Evolutionary conservation across 1,140 invertebrate species (phyloP), one percentile per base, ranked within the genome.

Genomic region (Drosophila azteca): DNA sequence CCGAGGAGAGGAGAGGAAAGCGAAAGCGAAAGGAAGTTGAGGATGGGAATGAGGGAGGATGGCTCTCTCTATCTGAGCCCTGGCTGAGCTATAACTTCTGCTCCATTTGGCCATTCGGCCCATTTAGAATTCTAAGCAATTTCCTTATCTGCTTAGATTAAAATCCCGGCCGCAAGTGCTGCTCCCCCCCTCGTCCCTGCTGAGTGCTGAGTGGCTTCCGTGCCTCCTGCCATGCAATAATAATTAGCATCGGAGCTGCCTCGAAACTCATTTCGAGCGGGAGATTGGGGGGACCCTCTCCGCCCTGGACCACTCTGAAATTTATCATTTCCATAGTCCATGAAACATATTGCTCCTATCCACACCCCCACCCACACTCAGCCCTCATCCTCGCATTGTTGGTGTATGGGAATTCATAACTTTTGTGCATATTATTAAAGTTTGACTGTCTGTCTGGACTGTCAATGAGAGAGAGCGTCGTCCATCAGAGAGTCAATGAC

Each of bases 51-150:
- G 5, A 39, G 11, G 35, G 35, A 1, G 13, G 31, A 2, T 7
- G 6, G 8, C 31, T 9, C 31, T 9, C 31, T 8, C 31, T 31
- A 31, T 17, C 9, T 20, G 4, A n/a, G 11, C 44, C 63, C 9
- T 17, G 8, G 0, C 43, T 48, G n/a, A 39, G 57, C 62, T 51
- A 77, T 78, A 85, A 58, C 59, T 85, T 85, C 82, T 87, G 78
- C 73, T 70, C 81, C 82, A 85, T 85, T 85, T 85, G 61, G 63
- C 53, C 54, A 13, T 50, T 66, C 9, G 59, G 52, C 58, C 52
- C 78, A 88, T 87, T 87, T 79, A 53, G 83, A 82, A 87, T 82
- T 87, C 79, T 76, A 70, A 76, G 78, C 83, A 87, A 87, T 88
- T 87, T 87, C 78, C 82, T 87, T 82, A 87, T 87, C 82, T 88